Percentiles rank a stretch among this genome's conserved stretches.
phyloP scores from a whole-genome alignment of 2,113 vertebrate genomes.

The Dasyprocta punctata region DNA sequence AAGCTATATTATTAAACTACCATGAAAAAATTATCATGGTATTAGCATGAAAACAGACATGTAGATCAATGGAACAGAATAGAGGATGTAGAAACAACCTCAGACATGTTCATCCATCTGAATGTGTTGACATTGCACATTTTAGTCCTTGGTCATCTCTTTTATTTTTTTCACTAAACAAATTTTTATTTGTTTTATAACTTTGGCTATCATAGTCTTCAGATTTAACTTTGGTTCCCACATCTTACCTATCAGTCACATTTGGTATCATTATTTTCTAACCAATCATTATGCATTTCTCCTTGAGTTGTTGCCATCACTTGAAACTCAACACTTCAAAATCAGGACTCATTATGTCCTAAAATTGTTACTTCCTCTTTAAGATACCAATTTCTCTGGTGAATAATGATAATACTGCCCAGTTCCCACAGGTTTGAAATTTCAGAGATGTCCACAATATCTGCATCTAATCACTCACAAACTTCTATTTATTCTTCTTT shows the following conservation, averaged over 20 bases:
- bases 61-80: not conserved
- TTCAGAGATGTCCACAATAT: not conserved
- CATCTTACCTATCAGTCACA: not conserved
- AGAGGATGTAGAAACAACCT: not conserved
- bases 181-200: not conserved
- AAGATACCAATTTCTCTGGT: not conserved
- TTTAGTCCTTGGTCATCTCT: not conserved
- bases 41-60: not conserved
- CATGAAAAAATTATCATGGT: not conserved
- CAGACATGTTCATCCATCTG: not conserved
- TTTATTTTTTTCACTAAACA: not conserved
- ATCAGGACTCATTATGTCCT: not conserved
- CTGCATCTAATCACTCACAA: constrained; percentile 12
- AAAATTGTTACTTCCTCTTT: not conserved
- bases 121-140: not conserved
- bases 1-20: not conserved
- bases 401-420: not conserved
- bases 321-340: constrained; percentile 5
- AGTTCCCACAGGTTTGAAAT: constrained; percentile 3
- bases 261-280: not conserved
- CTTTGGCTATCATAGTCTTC: not conserved
- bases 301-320: constrained; percentile 22
- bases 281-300: not conserved
- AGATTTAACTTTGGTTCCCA: not conserved
- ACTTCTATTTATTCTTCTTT: not conserved